These are phyloP conservation scores for Aphelenchoides bicaudatus DNA, from an alignment of 2,888 invertebrate species.

Conservation along the genomic window DNA sequence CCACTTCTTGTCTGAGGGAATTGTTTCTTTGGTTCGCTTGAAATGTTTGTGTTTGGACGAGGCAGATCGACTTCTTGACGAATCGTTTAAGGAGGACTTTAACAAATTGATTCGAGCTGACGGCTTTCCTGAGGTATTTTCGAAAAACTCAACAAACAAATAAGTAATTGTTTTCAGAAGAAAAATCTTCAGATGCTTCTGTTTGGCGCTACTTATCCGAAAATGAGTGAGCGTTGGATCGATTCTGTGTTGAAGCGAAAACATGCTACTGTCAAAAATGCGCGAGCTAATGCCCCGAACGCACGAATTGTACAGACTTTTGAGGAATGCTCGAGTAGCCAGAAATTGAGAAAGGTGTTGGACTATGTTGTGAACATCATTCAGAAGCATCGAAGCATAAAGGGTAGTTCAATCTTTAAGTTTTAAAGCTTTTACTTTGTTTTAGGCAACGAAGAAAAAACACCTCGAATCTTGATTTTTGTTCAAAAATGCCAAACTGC, in stretches of 20 bases:
- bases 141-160: not conserved
- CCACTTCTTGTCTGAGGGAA: constrained; percentile 25
- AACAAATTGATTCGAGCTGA: constrained; percentile 15
- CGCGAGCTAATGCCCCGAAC: constrained; percentile 19
- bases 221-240: constrained; percentile 25
- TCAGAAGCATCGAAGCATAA: not conserved
- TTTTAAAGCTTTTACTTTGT: no score
- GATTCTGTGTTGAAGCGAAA: not conserved
- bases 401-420: no score
- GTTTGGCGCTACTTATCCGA: constrained; percentile 46
- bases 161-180: constrained; percentile 31
- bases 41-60: constrained; percentile 74
- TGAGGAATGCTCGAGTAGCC: not conserved
- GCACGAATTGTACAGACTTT: constrained; percentile 19
- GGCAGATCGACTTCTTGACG: constrained; percentile 77
- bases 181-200: constrained; percentile 47
- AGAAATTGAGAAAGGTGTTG: constrained; percentile 11
- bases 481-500: constrained; percentile 36
- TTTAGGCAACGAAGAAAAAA: constrained; percentile 1
- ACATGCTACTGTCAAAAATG: constrained; percentile 6
- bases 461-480: constrained; percentile 48
- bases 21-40: constrained; percentile 11
- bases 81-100: constrained; percentile 56
- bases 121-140: constrained; percentile 17
- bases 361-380: constrained; percentile 24